Percentiles rank a stretch among this genome's conserved stretches.
phyloP scores from a whole-genome alignment of 2,113 vertebrate species.

The Phalacrocorax pelagicus region DNA sequence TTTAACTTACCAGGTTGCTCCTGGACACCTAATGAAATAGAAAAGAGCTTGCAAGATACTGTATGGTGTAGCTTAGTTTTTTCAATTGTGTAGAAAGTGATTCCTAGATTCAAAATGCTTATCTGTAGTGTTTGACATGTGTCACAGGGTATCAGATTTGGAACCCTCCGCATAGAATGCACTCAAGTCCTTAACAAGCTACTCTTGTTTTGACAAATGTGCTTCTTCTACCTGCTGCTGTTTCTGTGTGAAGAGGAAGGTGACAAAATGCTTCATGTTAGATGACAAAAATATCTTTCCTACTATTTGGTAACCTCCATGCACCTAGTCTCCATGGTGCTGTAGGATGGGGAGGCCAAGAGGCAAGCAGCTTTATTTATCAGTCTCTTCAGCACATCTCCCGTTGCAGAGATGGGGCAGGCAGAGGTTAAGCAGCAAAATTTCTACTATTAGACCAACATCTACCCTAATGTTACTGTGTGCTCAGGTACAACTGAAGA shows the following conservation, averaged over 20 bases:
- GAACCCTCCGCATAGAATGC: neutral
- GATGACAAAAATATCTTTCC: constrained; percentile 23
- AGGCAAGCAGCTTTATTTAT: neutral
- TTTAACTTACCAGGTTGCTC: neutral
- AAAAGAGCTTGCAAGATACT: neutral
- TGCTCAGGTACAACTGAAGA: neutral
- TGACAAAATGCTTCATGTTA: constrained; percentile 25
- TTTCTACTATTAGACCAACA: neutral
- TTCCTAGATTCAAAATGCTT: neutral
- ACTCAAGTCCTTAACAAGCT: neutral
- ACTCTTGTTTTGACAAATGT: neutral
- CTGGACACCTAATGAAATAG: neutral
- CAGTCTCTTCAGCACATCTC: neutral
- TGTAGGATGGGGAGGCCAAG: neutral
- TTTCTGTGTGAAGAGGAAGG: constrained; percentile 29
- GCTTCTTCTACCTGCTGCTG: neutral
- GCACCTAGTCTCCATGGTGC: constrained; percentile 34
- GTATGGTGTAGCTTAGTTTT: neutral
- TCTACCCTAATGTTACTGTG: neutral
- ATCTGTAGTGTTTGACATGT: neutral
- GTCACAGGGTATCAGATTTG: neutral
- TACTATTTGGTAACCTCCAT: neutral
- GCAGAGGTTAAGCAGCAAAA: neutral
- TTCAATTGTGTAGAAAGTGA: neutral
- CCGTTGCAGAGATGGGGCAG: neutral